Evolutionary conservation across 2,113 vertebrate species (phyloP), one percentile per base, ranked within the genome.

Genomic region (Tachysurus vachellii): DNA sequence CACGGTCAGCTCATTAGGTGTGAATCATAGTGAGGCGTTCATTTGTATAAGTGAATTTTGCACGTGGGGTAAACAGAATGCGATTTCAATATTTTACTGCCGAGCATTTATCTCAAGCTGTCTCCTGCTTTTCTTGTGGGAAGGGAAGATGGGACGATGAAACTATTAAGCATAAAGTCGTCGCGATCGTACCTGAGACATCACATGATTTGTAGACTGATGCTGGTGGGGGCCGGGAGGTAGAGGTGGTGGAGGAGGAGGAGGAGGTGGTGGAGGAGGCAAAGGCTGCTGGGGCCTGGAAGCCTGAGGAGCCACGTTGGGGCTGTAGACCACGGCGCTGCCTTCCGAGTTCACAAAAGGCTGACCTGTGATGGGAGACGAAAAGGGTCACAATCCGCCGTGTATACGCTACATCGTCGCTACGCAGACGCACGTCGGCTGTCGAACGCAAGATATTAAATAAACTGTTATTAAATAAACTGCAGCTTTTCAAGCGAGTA

Each of bases 311-410:
- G 85, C 94, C 93, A 96, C 86, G 77, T 95, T 94, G 90, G 96
- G 96, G 81, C 94, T 97, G 93, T 97, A 97, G 85, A 97, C 94
- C 64, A 97, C 95, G 80, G 96, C 94, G 87, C 94, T 96, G 92
- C 96, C 96, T 26, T 97, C 97, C 11, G 96, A 96, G 86, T 97
- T 97, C 87, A 97, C 91, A 91, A 97, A 97, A 9, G 96, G 96
- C 92, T 97, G 97, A 92, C 96, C 97, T 97, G 57, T 1, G 90
- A 90, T 17, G 0, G 31, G 21, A 84, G 80, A 77, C 62, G 54
- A 26, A n/a, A 19, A 8, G 7, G 0, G n/a, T 54, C 31, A 31
- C 23, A 79, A 21, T 7, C 31, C 21, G 70, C 17, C 19, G 5
- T 17, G 16, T 8, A 17, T 36, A 36, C 8, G 3, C 11, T n/a